phyloP scores from a whole-genome alignment of 2,113 vertebrate genomes.

The Potamarius usumacintae region DNA sequence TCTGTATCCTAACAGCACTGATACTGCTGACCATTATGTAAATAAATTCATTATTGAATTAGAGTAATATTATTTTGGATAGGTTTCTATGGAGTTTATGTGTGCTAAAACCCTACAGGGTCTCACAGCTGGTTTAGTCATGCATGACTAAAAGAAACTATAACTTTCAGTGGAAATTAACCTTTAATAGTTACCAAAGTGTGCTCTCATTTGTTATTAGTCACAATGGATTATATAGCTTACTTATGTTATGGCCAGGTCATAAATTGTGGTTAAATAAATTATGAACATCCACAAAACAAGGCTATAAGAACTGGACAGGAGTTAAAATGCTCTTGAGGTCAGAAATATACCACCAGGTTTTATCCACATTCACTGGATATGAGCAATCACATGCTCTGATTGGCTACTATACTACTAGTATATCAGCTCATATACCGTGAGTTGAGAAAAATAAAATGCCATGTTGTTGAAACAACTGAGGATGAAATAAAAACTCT shows the following conservation, averaged over 20 bases:
- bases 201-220: not conserved
- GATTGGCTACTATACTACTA: too few relatives aligned
- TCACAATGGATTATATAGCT: not conserved
- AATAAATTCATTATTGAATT: not conserved
- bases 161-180: not conserved
- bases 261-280: not conserved
- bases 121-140: not conserved
- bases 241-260: not conserved
- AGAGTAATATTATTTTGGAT: not conserved
- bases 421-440: too few relatives aligned
- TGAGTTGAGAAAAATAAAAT: too few relatives aligned
- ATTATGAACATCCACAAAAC: not conserved
- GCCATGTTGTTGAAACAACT: too few relatives aligned
- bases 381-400: too few relatives aligned
- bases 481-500: too few relatives aligned
- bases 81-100: not conserved
- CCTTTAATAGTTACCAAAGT: not conserved
- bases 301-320: not conserved
- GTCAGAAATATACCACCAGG: not conserved
- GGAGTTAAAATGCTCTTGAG: not conserved
- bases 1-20: not conserved
- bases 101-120: not conserved
- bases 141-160: not conserved
- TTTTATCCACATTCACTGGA: too few relatives aligned
- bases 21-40: not conserved